Evolutionary conservation across 2,888 invertebrate species (phyloP), one percentile per base, ranked within the genome.

Genomic region (Napeogenes sylphis): DNA sequence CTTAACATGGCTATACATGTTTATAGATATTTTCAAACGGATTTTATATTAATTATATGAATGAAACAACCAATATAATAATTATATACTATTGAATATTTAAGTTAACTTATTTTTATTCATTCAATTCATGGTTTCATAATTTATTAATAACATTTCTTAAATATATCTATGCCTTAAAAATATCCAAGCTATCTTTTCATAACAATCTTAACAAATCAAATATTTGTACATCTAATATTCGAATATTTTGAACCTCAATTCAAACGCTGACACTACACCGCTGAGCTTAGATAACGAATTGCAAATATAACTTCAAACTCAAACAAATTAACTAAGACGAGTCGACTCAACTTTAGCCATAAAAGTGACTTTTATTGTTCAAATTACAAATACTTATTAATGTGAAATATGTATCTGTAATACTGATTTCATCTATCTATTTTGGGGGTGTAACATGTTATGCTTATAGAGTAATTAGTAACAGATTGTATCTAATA

Each of bases 241-340:
- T 30, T 51, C 51, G 30, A 30, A 51, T 51, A 51, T 51, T 51
- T 51, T 30, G 51, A 51, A 51, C 51, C 8, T 30, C 8, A 8
- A 10, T 51, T 42, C 42, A 42, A 42, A 6, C 8, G 51, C 51
- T 51, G 51, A 51, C 30, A 51, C 51, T 30, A 55, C 59, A 58
- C 57, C 42, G 42, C 12, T 42, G 60, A 60, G 62, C 56, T 65
- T 65, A 63, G 65, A 65, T 65, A 68, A 68, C 67, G 65, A 68
- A 63, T 63, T 68, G 67, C 61, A 68, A 65, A 68, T 56, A 68
- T 55, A 56, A 51, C 59, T 56, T 63, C 38, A 21, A 58, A 58
- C 21, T 51, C 51, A 51, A 51, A 51, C 51, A 51, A 30, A 51
- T 51, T 51, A 51, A 51, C 51, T 51, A 51, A 51, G 51, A 51